Conservation (phyloP, 2,113 vertebrate species). For the Tricholaema leucomelas region DNA sequence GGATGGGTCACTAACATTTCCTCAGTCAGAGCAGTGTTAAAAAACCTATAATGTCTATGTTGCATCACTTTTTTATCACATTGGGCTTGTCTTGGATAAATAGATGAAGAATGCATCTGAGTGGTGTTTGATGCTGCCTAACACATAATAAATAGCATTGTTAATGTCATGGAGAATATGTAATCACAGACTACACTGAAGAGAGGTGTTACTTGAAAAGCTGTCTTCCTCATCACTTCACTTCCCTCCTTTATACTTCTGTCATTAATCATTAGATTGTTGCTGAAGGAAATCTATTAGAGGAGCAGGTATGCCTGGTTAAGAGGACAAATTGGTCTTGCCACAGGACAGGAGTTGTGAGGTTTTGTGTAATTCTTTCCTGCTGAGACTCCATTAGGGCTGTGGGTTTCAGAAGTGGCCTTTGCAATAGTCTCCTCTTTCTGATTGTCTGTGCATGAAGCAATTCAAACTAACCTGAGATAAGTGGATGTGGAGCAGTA, state of each 20-base stretch:
- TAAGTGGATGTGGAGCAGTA: not conserved
- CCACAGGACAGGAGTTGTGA: not conserved
- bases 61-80: not conserved
- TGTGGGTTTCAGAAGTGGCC: not conserved
- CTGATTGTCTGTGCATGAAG: not conserved
- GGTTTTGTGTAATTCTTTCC: not conserved
- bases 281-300: not conserved
- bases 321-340: not conserved
- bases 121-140: not conserved
- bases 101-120: not conserved
- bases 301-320: not conserved
- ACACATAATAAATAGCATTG: not conserved
- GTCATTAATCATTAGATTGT: not conserved
- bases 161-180: not conserved
- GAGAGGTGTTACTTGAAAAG: not conserved
- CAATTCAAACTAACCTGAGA: not conserved
- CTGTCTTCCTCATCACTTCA: not conserved
- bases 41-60: not conserved
- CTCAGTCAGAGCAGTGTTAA: not conserved
- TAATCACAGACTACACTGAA: not conserved
- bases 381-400: not conserved
- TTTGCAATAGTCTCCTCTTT: not conserved
- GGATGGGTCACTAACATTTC: not conserved
- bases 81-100: not conserved
- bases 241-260: not conserved